Base-by-base conservation (phyloP, 1,140 invertebrate genomes). In the Tetramorium simillimum region DNA sequence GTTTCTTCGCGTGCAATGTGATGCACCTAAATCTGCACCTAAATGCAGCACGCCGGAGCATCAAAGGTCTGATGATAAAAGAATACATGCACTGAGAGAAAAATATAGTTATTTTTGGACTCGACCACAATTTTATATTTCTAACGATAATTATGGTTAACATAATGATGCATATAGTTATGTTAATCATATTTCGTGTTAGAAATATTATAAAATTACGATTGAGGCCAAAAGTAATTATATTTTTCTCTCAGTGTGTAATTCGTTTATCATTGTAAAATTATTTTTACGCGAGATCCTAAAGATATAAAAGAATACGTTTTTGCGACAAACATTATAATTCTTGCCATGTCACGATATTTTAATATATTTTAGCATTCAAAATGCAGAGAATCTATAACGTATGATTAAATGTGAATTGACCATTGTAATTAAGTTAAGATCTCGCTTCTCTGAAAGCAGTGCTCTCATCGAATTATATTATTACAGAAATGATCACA, bases 1-100 rank as follows among this genome's bases (percentile, higher is more conserved):
- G 28, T 67, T 60, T 72, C 33, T 56, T 90, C 77, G 70, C 65
- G 86, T 80, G 63, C 85, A 69, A 16, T 28, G 14, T 16, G 69
- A 84, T 24, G 28, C 70, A 16, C 24, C 7, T n/a, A 53, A 56
- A 51, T 3, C 18, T 67, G 33, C 33, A 33, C 33, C 3, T 33
- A 33, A 21, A 40, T 5, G 37, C 9, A 72, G 43, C 46, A 46
- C 70, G 63, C 33, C 62, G 37, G 9, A 49, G 49, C 16, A 60
- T 88, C 73, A 80, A 88, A 81, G 46, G 37, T 53, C 49, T 58
- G 51, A 72, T 69, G 75, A 89, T 62, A 60, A 81, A 88, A 88
- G 21, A 62, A 49, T 58, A 53, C 46, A 53, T 28, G 65, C 16
- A 24, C 33, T 33, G 33, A 33, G 3, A 33, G 33, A 33, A 33